Evolutionary conservation across 2,888 invertebrate genomes (phyloP).

Genomic region (Dasysyrphus tricinctus): DNA sequence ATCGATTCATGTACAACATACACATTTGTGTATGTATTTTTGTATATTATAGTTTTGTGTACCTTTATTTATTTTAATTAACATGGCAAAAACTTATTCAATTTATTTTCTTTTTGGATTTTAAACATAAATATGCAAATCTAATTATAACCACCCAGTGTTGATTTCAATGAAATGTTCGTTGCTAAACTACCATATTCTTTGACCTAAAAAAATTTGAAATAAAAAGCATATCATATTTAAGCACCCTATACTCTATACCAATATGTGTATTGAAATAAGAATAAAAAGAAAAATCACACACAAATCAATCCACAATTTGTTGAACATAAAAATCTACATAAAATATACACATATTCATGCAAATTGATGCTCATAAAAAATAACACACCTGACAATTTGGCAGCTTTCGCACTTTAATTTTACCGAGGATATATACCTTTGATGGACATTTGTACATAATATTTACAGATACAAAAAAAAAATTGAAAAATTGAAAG

Average conservation of each 20-base stretch:
- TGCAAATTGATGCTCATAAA: conserved; percentile 35
- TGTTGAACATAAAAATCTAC: conserved; percentile 9
- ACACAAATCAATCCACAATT: conserved; percentile 42
- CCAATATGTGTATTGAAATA: not conserved
- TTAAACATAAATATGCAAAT: conserved; percentile 61
- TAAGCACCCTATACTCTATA: conserved; percentile 2
- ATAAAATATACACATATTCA: not conserved
- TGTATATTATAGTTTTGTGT: not conserved
- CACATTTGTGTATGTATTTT: not conserved
- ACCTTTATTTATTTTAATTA: conserved; percentile 28
- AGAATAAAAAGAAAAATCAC: too few relatives aligned
- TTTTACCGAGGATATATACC: not conserved
- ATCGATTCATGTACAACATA: not conserved
- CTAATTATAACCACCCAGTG: conserved; percentile 49
- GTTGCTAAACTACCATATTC: conserved; percentile 10
- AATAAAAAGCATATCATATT: not conserved
- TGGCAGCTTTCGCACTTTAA: conserved; percentile 23
- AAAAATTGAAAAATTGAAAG: conserved; percentile 12
- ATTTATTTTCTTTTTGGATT: conserved; percentile 39
- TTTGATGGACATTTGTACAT: conserved; percentile 33
- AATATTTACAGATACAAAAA: not conserved
- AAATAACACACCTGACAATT: conserved; percentile 27
- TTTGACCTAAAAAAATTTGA: conserved; percentile 8
- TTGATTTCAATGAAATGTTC: conserved; percentile 8
- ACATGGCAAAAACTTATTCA: conserved; percentile 44